A percentile compares a stretch with the other conserved stretches of the same genome.
These are phyloP conservation scores for Carcinoscorpius rotundicauda DNA, from an alignment of 1,140 invertebrate genomes.

Conservation along the genomic window DNA sequence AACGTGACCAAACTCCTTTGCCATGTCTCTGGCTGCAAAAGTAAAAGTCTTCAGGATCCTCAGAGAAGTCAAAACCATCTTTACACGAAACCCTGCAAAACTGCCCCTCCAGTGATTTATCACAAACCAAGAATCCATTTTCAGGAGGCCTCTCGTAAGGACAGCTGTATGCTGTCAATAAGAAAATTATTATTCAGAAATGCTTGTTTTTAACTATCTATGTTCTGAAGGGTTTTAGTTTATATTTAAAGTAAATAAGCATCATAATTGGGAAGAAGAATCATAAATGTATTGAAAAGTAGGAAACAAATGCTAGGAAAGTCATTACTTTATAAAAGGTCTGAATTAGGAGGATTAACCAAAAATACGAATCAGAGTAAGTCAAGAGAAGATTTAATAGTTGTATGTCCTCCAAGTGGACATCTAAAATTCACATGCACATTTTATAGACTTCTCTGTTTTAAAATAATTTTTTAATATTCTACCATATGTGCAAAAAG, in stretches of 20 bases:
- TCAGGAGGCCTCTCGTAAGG: constrained; percentile 3
- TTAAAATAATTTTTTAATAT: too few relatives aligned
- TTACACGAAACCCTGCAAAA: constrained; percentile 91
- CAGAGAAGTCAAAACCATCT: constrained; percentile 65
- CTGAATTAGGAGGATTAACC: too few relatives aligned
- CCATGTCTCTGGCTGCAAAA: neutral
- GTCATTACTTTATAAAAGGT: too few relatives aligned
- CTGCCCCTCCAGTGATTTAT: constrained; percentile 4
- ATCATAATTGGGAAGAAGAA: too few relatives aligned
- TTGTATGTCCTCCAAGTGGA: too few relatives aligned
- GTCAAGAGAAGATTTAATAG: too few relatives aligned
- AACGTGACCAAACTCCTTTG: constrained; percentile 5
- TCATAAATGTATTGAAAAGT: too few relatives aligned
- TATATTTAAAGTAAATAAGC: constrained; percentile 33
- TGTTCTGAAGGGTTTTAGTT: constrained; percentile 76
- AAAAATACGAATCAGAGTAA: too few relatives aligned
- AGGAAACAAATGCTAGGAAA: too few relatives aligned
- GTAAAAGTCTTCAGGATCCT: neutral
- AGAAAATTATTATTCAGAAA: constrained; percentile 45
- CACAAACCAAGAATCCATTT: constrained; percentile 14
- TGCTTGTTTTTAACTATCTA: constrained; percentile 66
- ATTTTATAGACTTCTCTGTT: too few relatives aligned
- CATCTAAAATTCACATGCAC: too few relatives aligned
- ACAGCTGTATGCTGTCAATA: constrained; percentile 77
- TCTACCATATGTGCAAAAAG: too few relatives aligned